phyloP scores from a whole-genome alignment of 2,113 vertebrate species.

The Oreotrochilus melanogaster region DNA sequence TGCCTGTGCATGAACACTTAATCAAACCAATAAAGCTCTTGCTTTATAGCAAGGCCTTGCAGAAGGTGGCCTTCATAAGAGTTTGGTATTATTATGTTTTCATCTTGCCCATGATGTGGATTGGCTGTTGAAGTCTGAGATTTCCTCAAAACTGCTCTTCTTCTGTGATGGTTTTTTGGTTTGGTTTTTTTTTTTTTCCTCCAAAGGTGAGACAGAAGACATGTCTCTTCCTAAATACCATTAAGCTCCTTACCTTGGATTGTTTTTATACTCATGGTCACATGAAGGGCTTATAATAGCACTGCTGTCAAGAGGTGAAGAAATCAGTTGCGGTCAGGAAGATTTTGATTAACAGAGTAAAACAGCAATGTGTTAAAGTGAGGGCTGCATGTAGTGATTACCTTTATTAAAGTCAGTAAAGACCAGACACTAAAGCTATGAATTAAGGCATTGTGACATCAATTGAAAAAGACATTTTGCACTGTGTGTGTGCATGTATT shows the following conservation, averaged over 20 bases:
- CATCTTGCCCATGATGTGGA: background rate
- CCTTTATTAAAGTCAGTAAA: background rate
- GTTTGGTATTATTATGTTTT: background rate
- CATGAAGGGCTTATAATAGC: background rate
- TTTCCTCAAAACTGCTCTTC: background rate
- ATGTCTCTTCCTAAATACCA: background rate
- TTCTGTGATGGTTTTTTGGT: background rate
- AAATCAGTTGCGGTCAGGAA: background rate
- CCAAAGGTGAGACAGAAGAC: background rate
- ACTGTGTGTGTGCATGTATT: background rate
- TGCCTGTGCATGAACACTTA: background rate
- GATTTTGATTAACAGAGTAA: background rate
- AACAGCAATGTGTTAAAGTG: background rate
- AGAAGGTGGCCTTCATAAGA: background rate
- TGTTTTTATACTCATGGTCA: background rate
- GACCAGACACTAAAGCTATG: background rate
- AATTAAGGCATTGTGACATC: background rate
- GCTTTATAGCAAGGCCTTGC: background rate
- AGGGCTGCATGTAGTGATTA: background rate
- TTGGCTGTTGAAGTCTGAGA: background rate
- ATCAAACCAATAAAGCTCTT: background rate
- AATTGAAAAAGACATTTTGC: background rate
- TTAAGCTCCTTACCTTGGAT: background rate
- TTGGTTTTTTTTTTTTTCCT: background rate
- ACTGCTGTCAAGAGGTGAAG: conserved; percentile 19